Evolutionary conservation across 2,888 invertebrate genomes (phyloP).

Genomic region (Lycophotia porphyrea): DNA sequence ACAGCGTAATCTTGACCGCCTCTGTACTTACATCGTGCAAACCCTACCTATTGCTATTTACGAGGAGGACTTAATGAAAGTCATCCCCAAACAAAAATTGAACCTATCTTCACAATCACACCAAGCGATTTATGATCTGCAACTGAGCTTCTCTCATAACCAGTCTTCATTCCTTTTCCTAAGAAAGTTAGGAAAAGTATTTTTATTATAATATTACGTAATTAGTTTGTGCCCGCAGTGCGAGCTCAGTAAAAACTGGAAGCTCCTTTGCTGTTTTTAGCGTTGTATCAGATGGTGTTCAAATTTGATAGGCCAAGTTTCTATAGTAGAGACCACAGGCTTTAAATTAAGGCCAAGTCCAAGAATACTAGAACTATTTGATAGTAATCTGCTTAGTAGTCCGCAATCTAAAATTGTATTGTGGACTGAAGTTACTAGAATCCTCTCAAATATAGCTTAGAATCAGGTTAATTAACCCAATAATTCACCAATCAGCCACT

Average conservation of each 20-base stretch:
- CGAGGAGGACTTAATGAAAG: too few species aligned
- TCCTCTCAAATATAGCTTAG: background rate
- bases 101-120: background rate
- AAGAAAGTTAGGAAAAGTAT: background rate
- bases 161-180: background rate
- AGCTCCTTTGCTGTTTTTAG: background rate
- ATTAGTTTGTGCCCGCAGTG: background rate
- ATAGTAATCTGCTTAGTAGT: too few species aligned
- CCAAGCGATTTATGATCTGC: background rate
- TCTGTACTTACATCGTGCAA: too few species aligned
- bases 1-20: too few species aligned
- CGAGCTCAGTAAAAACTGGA: background rate
- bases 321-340: background rate
- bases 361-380: background rate
- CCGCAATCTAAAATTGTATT: background rate
- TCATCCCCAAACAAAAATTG: background rate
- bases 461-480: background rate
- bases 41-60: too few species aligned
- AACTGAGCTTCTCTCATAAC: background rate
- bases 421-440: background rate
- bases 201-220: slow-evolving; percentile 10
- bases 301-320: background rate
- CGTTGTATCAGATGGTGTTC: slow-evolving; percentile 26
- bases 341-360: background rate
- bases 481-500: too few species aligned